These are phyloP conservation scores for Sanderia malayensis DNA, from an alignment of 30 jellyfish, hydroid and myxozoan genomes.

Conservation along the genomic window DNA sequence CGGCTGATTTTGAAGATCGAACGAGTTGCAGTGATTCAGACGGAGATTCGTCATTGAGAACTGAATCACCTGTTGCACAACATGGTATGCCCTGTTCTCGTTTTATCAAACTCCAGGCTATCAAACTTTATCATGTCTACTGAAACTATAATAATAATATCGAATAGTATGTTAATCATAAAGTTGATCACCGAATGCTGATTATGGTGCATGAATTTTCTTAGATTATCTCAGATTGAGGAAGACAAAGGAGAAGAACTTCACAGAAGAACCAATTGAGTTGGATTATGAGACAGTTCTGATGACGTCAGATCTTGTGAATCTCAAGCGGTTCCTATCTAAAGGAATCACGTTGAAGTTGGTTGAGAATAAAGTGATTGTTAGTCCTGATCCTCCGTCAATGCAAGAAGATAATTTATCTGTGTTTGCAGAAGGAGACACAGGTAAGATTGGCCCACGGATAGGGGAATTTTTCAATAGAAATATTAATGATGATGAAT, in stretches of 20 bases:
- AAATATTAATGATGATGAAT: too few relatives aligned
- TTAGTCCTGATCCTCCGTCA: constrained; percentile 51
- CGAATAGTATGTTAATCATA: too few relatives aligned
- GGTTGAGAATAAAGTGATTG: constrained; percentile 79
- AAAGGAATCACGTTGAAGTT: constrained; percentile 55
- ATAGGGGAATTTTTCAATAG: too few relatives aligned
- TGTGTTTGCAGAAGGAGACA: constrained; percentile 33
- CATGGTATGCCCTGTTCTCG: not conserved
- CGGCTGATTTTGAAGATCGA: constrained; percentile 37
- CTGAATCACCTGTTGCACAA: not conserved
- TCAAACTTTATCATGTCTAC: too few relatives aligned
- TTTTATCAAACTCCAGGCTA: not conserved
- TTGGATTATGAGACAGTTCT: constrained; percentile 28
- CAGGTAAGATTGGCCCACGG: too few relatives aligned
- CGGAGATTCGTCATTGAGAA: constrained; percentile 17
- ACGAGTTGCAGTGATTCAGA: constrained; percentile 56
- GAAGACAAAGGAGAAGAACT: constrained; percentile 37
- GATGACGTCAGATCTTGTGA: constrained; percentile 27
- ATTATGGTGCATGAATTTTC: not conserved
- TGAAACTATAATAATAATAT: too few relatives aligned
- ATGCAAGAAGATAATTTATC: constrained; percentile 23
- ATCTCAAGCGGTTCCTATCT: constrained; percentile 24
- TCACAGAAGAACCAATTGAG: constrained; percentile 44
- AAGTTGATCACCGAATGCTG: too few relatives aligned
- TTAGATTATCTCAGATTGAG: constrained; percentile 16